phyloP scores from a whole-genome alignment of 1,140 invertebrate species.

The Tenebrio molitor region DNA sequence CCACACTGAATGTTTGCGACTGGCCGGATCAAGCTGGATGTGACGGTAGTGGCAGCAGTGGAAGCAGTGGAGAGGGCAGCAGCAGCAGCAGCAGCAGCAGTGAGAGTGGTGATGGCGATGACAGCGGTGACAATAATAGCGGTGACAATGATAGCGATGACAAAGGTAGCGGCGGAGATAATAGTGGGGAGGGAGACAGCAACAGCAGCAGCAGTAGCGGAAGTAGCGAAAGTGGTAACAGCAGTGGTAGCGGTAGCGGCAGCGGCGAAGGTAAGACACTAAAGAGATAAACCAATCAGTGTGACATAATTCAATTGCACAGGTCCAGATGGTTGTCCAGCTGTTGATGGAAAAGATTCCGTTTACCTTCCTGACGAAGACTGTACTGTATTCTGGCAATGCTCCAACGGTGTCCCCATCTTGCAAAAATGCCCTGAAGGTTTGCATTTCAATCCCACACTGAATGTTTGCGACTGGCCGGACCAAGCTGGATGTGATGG shows the following conservation, averaged over 20 bases:
- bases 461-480: conserved; percentile 65
- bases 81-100: background rate
- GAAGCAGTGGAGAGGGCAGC: background rate
- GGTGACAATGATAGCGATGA: background rate
- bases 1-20: conserved; percentile 63
- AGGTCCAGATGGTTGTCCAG: too few species aligned
- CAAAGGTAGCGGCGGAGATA: background rate
- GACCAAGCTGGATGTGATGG: conserved; percentile 59
- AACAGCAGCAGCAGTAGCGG: too few species aligned
- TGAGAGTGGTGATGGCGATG: background rate
- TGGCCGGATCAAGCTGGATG: conserved; percentile 59
- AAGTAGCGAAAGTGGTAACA: too few species aligned
- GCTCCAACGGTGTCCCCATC: conserved; percentile 67
- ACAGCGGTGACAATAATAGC: background rate
- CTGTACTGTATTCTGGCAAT: conserved; percentile 73
- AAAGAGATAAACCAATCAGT: too few species aligned
- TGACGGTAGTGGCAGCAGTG: background rate
- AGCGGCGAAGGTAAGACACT: too few species aligned
- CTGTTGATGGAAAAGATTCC: conserved; percentile 52
- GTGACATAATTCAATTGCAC: too few species aligned
- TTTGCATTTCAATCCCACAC: conserved; percentile 63
- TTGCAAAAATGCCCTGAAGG: conserved; percentile 63
- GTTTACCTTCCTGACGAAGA: conserved; percentile 68
- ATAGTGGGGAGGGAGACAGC: background rate
- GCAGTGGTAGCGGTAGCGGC: too few species aligned